Percentiles rank a stretch among this genome's conserved stretches.
Conservation (phyloP, 2,113 vertebrate species). For the Rhinichthys klamathensis region DNA sequence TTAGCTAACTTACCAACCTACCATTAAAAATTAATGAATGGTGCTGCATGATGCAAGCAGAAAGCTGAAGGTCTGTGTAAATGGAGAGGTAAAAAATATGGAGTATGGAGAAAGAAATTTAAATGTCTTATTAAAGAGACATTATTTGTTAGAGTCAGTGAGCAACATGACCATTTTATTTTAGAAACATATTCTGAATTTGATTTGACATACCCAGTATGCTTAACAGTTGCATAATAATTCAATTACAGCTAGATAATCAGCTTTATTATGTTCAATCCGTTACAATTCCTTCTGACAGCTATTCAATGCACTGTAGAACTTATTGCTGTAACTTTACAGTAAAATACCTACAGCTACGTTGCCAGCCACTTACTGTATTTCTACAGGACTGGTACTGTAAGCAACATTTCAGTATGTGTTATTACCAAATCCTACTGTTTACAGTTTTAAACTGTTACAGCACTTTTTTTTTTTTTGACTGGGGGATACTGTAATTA, state of each 20-base stretch:
- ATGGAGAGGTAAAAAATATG: not conserved
- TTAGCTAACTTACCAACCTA: slow-evolving; percentile 47
- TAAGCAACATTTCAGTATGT: not conserved
- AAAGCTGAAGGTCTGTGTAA: not conserved
- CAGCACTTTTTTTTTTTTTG: not conserved
- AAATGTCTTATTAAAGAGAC: slow-evolving; percentile 44
- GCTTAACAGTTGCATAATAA: slow-evolving; percentile 43
- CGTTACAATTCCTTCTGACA: slow-evolving; percentile 17
- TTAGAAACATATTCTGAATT: slow-evolving; percentile 53
- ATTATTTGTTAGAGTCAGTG: slow-evolving; percentile 51
- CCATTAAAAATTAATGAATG: slow-evolving; percentile 48
- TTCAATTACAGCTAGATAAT: slow-evolving; percentile 31
- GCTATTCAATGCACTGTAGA: not conserved
- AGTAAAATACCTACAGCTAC: not conserved
- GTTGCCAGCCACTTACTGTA: not conserved
- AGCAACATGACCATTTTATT: slow-evolving; percentile 50
- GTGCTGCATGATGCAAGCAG: slow-evolving; percentile 26
- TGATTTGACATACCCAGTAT: slow-evolving; percentile 44
- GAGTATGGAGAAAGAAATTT: not conserved
- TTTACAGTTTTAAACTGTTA: not conserved
- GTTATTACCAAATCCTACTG: too few species aligned
- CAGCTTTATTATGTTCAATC: slow-evolving; percentile 39
- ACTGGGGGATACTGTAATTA: not conserved
- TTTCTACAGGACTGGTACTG: not conserved
- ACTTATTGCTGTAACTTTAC: not conserved